Percentiles rank a stretch among this genome's conserved stretches.
phyloP scores from a whole-genome alignment of 1,140 invertebrate genomes.

The Pachypeltis micranthus region DNA sequence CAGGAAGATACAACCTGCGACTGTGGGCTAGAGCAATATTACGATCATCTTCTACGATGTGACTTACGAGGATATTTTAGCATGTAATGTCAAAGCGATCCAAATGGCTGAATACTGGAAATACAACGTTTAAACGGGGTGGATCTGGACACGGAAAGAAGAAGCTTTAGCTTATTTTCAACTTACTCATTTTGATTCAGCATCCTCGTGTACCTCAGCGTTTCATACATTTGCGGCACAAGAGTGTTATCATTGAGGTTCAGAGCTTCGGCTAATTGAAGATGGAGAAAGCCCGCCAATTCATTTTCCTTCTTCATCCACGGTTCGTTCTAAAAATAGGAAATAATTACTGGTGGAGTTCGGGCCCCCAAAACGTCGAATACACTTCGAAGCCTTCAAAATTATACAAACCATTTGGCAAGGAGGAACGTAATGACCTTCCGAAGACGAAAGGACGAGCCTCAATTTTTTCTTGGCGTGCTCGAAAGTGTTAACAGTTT shows the following conservation, averaged over 20 bases:
- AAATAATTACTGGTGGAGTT: too few species aligned
- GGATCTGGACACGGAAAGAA: too few species aligned
- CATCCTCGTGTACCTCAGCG: slow-evolving; percentile 54
- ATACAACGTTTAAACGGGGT: too few species aligned
- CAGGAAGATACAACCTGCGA: too few species aligned
- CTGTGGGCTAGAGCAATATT: too few species aligned
- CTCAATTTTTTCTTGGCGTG: slow-evolving; percentile 88
- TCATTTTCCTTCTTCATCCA: slow-evolving; percentile 48
- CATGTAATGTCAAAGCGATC: too few species aligned
- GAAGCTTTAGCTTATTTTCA: too few species aligned
- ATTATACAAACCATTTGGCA: not conserved
- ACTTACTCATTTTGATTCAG: slow-evolving; percentile 56
- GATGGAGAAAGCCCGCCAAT: slow-evolving; percentile 56
- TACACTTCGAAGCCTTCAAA: too few species aligned
- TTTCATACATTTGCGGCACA: slow-evolving; percentile 78
- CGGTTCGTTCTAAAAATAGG: slow-evolving; percentile 34
- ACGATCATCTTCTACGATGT: too few species aligned
- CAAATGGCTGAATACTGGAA: too few species aligned
- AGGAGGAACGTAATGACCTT: slow-evolving; percentile 37
- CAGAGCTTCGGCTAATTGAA: slow-evolving; percentile 77
- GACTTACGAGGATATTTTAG: slow-evolving; percentile 12
- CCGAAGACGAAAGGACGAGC: slow-evolving; percentile 75
- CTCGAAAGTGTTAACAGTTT: slow-evolving; percentile 49
- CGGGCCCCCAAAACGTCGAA: not conserved
- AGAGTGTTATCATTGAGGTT: slow-evolving; percentile 69